Conservation (phyloP, 1,140 invertebrate species). For the Stegodyphus mimosarum region DNA sequence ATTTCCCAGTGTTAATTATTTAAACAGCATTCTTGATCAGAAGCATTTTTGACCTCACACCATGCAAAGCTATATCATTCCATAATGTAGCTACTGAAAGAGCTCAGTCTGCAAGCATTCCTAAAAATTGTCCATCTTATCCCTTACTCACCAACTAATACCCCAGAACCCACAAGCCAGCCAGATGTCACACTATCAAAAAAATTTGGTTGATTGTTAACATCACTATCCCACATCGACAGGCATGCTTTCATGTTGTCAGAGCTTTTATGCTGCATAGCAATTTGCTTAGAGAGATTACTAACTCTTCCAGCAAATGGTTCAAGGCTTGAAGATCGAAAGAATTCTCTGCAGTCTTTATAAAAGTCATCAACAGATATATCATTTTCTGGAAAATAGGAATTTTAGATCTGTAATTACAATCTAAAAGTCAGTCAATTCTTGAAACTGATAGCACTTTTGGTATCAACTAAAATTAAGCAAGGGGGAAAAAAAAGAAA, state of each 20-base stretch:
- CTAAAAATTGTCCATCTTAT: not conserved
- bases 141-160: constrained; percentile 52
- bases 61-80: constrained; percentile 15
- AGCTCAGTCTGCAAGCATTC: constrained; percentile 1
- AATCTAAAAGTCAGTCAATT: no score
- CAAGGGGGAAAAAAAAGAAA: no score
- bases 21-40: no score
- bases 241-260: constrained; percentile 51
- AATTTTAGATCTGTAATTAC: not conserved
- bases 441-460: no score
- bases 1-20: no score
- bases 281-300: constrained; percentile 46
- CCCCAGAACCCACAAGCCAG: constrained; percentile 52
- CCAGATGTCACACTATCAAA: constrained; percentile 6
- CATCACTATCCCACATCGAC: constrained; percentile 13
- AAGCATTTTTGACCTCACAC: constrained; percentile 4
- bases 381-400: constrained; percentile 40
- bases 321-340: constrained; percentile 21
- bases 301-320: not conserved
- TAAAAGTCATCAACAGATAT: not conserved
- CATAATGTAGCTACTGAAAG: not conserved
- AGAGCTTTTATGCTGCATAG: constrained; percentile 43
- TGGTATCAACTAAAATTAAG: no score
- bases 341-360: constrained; percentile 19
- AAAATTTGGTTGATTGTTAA: not conserved